Evolutionary conservation across 2,797 vertebrate species (phyloP).

Genomic region (Lepilemur ruficaudatus): DNA sequence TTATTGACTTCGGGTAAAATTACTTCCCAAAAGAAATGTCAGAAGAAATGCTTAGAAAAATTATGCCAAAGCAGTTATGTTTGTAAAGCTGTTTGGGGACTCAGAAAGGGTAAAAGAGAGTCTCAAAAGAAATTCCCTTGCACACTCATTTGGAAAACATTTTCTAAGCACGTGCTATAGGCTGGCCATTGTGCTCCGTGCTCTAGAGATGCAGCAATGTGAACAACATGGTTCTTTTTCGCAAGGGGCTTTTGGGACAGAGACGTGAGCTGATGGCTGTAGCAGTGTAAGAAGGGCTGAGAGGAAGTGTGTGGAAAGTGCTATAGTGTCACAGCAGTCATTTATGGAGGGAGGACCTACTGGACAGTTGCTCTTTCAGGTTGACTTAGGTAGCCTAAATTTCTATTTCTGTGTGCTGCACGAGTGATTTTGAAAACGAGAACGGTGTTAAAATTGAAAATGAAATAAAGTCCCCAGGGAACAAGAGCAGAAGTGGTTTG

Average conservation of each 20-base stretch:
- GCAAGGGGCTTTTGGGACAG: neutral
- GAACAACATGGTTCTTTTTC: neutral
- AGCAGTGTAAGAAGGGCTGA: no score
- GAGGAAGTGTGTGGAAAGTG: neutral
- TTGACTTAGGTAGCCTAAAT: slow-evolving; percentile 5
- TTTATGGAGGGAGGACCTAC: neutral
- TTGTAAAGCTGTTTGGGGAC: slow-evolving; percentile 39
- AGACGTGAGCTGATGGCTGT: rapidly evolving
- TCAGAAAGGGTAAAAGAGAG: neutral
- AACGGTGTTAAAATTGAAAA: slow-evolving; percentile 68
- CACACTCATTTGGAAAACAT: neutral
- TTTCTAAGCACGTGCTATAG: neutral
- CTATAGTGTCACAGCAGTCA: neutral
- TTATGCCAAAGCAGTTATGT: slow-evolving; percentile 28
- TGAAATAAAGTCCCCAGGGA: slow-evolving; percentile 52
- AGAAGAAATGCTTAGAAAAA: slow-evolving; percentile 51
- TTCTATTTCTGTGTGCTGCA: slow-evolving; percentile 49
- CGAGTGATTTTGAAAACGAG: slow-evolving; percentile 55
- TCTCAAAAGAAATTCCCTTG: neutral
- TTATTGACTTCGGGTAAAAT: slow-evolving; percentile 62
- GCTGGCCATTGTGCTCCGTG: no score
- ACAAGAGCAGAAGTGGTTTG: slow-evolving; percentile 66
- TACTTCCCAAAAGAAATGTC: slow-evolving; percentile 64
- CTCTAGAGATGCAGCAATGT: neutral
- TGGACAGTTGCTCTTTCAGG: neutral